Percentiles rank a stretch among this genome's conserved stretches.
Evolutionary conservation across 35 echinoderm and acorn worm genomes (phyloP).

Genomic region (Hemicentrotus pulcherrimus): DNA sequence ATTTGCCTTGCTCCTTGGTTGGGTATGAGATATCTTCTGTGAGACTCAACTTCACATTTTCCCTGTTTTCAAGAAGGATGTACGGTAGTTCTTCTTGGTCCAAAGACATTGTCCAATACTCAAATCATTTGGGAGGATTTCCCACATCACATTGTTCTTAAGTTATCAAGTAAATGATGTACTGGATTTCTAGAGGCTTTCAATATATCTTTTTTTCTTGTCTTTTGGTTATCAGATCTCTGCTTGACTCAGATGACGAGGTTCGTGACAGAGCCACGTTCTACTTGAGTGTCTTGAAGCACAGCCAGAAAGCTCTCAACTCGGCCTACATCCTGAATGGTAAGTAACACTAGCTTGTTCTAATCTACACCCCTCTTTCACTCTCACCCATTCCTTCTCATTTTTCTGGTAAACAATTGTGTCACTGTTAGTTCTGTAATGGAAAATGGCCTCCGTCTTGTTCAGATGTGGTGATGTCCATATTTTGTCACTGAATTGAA

Average conservation of each 20-base stretch:
- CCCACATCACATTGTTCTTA: no score
- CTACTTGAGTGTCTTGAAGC: slow-evolving; percentile 78
- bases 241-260: slow-evolving; percentile 97
- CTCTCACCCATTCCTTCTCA: not conserved
- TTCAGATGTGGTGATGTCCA: not conserved
- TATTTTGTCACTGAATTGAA: not conserved
- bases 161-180: no score
- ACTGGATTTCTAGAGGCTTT: not conserved
- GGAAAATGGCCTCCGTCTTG: not conserved
- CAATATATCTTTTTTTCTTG: not conserved
- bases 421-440: not conserved
- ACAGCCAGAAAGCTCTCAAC: slow-evolving; percentile 98
- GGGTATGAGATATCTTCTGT: no score
- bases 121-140: no score
- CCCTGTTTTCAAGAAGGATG: no score
- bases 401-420: not conserved
- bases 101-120: no score
- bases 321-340: slow-evolving; percentile 98
- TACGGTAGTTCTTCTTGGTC: no score
- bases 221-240: slow-evolving; percentile 71
- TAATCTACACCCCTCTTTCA: not conserved
- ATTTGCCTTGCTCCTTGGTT: no score
- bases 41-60: no score
- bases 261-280: slow-evolving; percentile 94
- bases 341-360: slow-evolving; percentile 34